Percentiles rank a stretch among this genome's conserved stretches.
Conservation (phyloP, 1,140 invertebrate genomes). For the Macrobrachium nipponense region DNA sequence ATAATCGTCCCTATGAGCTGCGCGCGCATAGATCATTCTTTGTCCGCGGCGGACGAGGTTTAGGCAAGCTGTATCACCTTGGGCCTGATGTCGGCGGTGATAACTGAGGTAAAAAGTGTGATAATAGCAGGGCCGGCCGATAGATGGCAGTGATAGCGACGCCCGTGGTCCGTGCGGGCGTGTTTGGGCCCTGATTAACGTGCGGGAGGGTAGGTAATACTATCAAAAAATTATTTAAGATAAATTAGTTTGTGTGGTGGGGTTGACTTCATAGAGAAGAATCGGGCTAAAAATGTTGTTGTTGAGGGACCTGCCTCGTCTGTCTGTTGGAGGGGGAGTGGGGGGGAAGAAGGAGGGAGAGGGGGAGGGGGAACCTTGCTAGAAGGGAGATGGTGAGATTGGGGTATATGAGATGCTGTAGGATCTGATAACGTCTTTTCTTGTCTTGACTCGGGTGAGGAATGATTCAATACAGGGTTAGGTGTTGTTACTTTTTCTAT, state of each 20-base stretch:
- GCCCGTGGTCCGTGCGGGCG: not conserved
- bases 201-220: not conserved
- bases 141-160: slow-evolving; percentile 43
- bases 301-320: not conserved
- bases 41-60: slow-evolving; percentile 1
- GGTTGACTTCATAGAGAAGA: not conserved
- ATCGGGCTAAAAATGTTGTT: not conserved
- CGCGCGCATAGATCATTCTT: not conserved
- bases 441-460: too few species aligned
- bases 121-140: slow-evolving; percentile 30
- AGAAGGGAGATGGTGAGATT: not conserved
- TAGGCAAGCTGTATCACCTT: not conserved
- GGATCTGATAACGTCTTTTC: too few species aligned
- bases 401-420: not conserved
- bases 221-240: too few species aligned
- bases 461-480: too few species aligned
- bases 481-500: too few species aligned
- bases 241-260: not conserved
- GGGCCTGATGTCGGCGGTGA: slow-evolving; percentile 37
- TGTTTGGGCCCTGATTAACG: slow-evolving; percentile 29
- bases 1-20: not conserved
- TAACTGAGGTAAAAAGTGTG: slow-evolving; percentile 50
- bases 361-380: too few species aligned
- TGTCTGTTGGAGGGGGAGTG: not conserved
- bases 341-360: not conserved